Base-by-base conservation (phyloP, 2,888 invertebrate species). In the Apeira syringaria region DNA sequence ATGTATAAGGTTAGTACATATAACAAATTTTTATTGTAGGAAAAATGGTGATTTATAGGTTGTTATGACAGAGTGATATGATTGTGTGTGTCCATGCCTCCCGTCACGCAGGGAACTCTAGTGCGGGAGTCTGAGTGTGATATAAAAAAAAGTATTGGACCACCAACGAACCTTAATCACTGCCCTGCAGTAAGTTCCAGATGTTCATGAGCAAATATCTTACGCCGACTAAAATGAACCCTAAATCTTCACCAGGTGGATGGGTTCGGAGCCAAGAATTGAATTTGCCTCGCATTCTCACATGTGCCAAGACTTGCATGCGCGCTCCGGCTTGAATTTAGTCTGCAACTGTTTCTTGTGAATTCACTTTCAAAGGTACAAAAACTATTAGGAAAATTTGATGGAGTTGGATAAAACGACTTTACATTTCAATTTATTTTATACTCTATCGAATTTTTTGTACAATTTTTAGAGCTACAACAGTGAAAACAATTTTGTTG, bases 131-230 rank as follows among this genome's bases (percentile, higher is more conserved):
- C n/a, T n/a, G n/a, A n/a, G n/a, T n/a, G n/a, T n/a, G n/a, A n/a
- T n/a, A n/a, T n/a, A n/a, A n/a, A n/a, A n/a, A n/a, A n/a, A n/a
- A n/a, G n/a, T n/a, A n/a, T n/a, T n/a, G n/a, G 15, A 4, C 15
- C 4, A 15, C 10, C 26, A 20, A 17, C 13, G 31, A 32, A 43
- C 24, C 33, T 44, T 44, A 44, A 44, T 34, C 44, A 34, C 35
- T 46, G 39, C 24, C 35, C 32, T 31, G 6, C 32, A 36, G 13
- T 35, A 26, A 61, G 68, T 72, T 74, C 77, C 85, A 84, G 83
- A 83, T 86, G 86, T 83, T 86, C 78, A 74, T 76, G 75, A 77
- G 73, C 74, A 74, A 81, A 84, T 85, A 86, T 82, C 80, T 85
- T 80, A 80, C 72, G 66, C 64, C 64, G 68, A 70, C 71, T 73